phyloP scores from a whole-genome alignment of 2,888 invertebrate species.

The Parasteatoda lunata region DNA sequence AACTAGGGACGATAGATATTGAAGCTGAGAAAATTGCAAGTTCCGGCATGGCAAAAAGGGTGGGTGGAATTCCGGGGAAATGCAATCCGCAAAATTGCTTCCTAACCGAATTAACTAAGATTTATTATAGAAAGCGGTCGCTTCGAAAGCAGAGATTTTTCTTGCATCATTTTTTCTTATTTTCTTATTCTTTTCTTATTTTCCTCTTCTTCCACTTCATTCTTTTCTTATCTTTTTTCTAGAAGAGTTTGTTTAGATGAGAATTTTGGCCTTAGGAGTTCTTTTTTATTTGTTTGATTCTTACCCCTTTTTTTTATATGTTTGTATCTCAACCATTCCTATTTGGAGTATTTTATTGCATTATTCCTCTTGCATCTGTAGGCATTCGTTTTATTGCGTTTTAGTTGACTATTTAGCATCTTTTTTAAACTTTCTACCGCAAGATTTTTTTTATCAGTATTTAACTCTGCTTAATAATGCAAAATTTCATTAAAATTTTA shows the following conservation, averaged over 20 bases:
- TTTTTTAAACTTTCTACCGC: no score
- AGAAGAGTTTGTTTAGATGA: constrained; percentile 33
- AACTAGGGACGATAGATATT: constrained; percentile 41
- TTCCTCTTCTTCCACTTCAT: neutral
- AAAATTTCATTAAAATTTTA: no score
- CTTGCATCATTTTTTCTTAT: constrained; percentile 28
- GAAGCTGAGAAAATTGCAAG: constrained; percentile 60
- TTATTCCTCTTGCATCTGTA: neutral
- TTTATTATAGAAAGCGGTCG: constrained; percentile 67
- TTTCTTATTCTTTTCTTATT: neutral
- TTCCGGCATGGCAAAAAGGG: constrained; percentile 23
- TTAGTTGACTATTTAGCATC: neutral
- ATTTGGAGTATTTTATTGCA: constrained; percentile 63
- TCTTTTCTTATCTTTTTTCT: constrained; percentile 22
- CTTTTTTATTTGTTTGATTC: constrained; percentile 35
- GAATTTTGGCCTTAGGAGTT: constrained; percentile 4
- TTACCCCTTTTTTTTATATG: constrained; percentile 30
- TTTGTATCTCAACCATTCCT: constrained; percentile 52
- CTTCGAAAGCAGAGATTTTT: constrained; percentile 66
- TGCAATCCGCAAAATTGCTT: constrained; percentile 68
- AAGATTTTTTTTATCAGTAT: no score
- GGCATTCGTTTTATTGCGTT: constrained; percentile 10
- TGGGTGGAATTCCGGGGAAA: constrained; percentile 13
- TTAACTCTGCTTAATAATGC: no score
- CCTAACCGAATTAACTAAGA: constrained; percentile 68